Base-by-base conservation (phyloP, 1,140 invertebrate genomes). In the Drosophila ficusphila region DNA sequence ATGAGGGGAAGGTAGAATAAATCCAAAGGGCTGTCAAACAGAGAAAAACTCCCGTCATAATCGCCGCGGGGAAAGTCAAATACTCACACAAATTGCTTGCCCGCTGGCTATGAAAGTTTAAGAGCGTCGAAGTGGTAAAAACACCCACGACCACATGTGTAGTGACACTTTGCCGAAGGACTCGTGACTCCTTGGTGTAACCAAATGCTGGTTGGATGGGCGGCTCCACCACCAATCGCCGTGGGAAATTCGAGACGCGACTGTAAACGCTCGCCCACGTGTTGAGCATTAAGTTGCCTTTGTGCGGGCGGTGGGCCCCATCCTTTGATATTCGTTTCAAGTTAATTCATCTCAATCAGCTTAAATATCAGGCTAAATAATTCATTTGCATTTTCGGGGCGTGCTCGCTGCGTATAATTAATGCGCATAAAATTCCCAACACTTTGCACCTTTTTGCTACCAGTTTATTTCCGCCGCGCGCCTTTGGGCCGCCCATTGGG, bases 331-430 rank as follows among this genome's bases (percentile, higher is more conserved):
- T 82, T 74, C 62, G 58, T 85, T 79, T 71, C 65, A 48, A 72
- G 70, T 76, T 83, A 79, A 83, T 83, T 83, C 79, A 85, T 83
- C 79, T 85, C 76, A 85, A 85, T 85, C 79, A 79, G 79, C 81
- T 85, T 85, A 85, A 85, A 83, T 83, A 68, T 78, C 62, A 83
- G 42, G 54, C 75, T 83, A 78, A 83, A 85, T 85, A 85, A 71
- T 85, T 85, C 56, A 85, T 85, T 85, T 85, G 60, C 71, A 71
- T 62, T 52, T 51, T 21, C 6, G 8, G 44, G 52, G 39, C 54
- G 44, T 34, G 44, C 62, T 49, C 29, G 18, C 25, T 46, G 48
- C 68, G 64, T 67, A 67, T 85, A 85, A 85, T 85, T 85, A 85
- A 85, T 85, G 76, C 79, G 79, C 79, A 85, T 85, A 85, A 85